Percentiles rank a stretch among this genome's conserved stretches.
Evolutionary conservation across 2,888 invertebrate species (phyloP).

Genomic region (Hemaris fuciformis): DNA sequence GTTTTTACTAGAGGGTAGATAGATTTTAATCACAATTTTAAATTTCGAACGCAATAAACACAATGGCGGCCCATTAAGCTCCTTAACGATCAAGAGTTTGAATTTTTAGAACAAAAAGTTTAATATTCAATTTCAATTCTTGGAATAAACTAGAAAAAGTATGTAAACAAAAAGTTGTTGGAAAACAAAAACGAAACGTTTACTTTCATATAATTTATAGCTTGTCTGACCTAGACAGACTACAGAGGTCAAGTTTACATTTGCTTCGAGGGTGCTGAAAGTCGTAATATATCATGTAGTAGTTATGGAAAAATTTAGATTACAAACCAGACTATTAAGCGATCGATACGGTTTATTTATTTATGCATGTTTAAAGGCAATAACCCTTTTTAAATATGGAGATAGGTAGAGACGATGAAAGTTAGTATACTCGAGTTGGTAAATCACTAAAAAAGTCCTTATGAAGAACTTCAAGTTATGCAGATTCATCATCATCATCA

Average conservation of each 20-base stretch:
- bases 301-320: background rate
- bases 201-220: background rate
- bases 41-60: background rate
- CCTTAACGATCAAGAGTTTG: background rate
- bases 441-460: no score
- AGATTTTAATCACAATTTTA: no score
- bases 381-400: no score
- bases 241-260: background rate
- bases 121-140: background rate
- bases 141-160: background rate
- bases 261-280: background rate
- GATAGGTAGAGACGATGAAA: no score
- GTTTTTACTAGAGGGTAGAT: no score
- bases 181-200: background rate
- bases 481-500: no score
- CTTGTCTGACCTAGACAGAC: background rate
- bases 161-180: background rate
- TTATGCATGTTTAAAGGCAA: no score
- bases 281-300: background rate
- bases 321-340: background rate
- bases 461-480: no score
- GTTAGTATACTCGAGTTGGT: no score
- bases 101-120: background rate
- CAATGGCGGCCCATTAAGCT: background rate
- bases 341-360: no score